Conservation (phyloP, 2,888 invertebrate genomes). For the Peribatodes rhomboidaria region DNA sequence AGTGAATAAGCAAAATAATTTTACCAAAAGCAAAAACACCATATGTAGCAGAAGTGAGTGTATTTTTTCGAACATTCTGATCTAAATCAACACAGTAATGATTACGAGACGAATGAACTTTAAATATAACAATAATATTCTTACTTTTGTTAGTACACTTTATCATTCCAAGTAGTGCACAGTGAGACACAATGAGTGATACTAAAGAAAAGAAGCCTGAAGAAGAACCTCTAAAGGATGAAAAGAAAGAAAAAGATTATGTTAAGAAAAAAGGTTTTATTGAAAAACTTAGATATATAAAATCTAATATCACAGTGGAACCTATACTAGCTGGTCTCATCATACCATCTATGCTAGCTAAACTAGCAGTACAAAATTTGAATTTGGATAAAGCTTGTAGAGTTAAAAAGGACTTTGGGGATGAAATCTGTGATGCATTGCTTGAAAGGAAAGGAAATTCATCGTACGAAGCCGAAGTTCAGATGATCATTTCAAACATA, state of each 20-base stretch:
- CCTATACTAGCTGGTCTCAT: constrained; percentile 90
- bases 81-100: constrained; percentile 51
- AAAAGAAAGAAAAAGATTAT: constrained; percentile 47
- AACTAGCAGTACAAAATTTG: constrained; percentile 87
- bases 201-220: constrained; percentile 55
- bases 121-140: constrained; percentile 43
- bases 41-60: constrained; percentile 19
- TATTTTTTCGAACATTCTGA: constrained; percentile 34
- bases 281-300: constrained; percentile 84
- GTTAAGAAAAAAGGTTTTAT: constrained; percentile 76
- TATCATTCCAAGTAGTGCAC: constrained; percentile 44
- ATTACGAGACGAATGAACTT: constrained; percentile 55
- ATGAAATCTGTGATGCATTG: constrained; percentile 72
- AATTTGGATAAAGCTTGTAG: constrained; percentile 79
- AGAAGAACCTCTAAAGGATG: constrained; percentile 66
- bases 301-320: constrained; percentile 89
- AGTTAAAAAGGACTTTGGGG: constrained; percentile 67
- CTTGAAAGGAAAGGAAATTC: constrained; percentile 80
- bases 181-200: constrained; percentile 57
- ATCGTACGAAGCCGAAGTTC: constrained; percentile 87
- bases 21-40: constrained; percentile 20
- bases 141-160: constrained; percentile 49
- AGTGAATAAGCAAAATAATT: not conserved
- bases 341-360: constrained; percentile 88
- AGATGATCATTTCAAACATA: constrained; percentile 83